Conservation (phyloP, 2,888 invertebrate genomes). For the Bugula neritina region DNA sequence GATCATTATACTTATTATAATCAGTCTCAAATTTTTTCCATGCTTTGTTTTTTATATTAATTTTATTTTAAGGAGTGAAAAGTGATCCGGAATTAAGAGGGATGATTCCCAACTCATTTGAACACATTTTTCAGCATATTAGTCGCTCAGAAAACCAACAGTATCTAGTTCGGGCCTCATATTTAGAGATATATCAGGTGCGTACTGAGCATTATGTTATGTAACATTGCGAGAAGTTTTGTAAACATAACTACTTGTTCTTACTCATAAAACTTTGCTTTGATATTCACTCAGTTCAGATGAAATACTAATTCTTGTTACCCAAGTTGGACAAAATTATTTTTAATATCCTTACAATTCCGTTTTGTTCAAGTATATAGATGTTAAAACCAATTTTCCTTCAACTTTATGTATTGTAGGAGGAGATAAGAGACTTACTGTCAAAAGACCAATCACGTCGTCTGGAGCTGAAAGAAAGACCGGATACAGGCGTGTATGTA, state of each 20-base stretch:
- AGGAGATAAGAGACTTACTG: constrained; percentile 63
- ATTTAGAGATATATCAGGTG: constrained; percentile 94
- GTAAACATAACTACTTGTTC: no score
- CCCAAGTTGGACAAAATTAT: background rate
- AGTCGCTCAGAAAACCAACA: constrained; percentile 83
- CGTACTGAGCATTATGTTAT: no score
- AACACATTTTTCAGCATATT: constrained; percentile 94
- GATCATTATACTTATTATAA: background rate
- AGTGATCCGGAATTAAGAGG: constrained; percentile 69
- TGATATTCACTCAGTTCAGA: no score
- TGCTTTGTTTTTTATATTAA: no score
- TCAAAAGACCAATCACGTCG: constrained; percentile 65
- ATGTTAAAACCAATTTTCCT: background rate
- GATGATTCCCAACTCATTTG: constrained; percentile 90
- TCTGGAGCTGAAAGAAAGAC: constrained; percentile 70
- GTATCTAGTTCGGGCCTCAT: constrained; percentile 90
- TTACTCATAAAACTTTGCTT: no score
- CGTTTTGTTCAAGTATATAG: background rate
- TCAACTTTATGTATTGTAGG: constrained; percentile 52
- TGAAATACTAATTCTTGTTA: no score
- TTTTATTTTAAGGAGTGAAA: constrained; percentile 58
- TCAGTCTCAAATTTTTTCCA: background rate
- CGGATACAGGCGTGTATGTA: constrained; percentile 84
- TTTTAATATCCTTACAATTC: background rate
- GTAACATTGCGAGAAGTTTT: no score